Evolutionary conservation across 2,888 invertebrate genomes (phyloP).

Genomic region (Plebejus argus): DNA sequence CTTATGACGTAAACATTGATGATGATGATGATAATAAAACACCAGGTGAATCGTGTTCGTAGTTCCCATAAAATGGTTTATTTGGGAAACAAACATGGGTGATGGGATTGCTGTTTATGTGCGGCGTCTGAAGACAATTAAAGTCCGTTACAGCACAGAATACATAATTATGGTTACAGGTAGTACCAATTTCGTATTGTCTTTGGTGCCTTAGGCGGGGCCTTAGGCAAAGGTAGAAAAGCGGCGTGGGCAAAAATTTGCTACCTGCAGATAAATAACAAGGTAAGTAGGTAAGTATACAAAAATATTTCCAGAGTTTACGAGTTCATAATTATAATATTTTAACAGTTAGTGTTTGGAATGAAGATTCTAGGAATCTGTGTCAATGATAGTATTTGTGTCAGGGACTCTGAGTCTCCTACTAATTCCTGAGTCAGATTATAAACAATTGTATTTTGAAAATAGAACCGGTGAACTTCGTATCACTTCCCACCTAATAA

Average conservation of each 20-base stretch:
- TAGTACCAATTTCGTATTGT: background rate
- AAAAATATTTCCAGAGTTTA: background rate
- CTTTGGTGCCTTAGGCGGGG: background rate
- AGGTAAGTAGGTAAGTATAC: background rate
- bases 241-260: background rate
- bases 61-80: slow-evolving; percentile 7
- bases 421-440: background rate
- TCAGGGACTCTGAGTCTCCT: background rate
- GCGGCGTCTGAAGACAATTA: background rate
- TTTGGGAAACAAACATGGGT: slow-evolving; percentile 17
- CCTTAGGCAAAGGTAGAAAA: background rate
- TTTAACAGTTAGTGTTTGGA: background rate
- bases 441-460: background rate
- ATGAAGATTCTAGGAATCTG: background rate
- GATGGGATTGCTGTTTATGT: slow-evolving; percentile 7
- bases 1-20: background rate
- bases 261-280: background rate
- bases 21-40: background rate
- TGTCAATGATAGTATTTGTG: slow-evolving; percentile 14
- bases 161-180: too few species aligned
- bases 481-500: too few species aligned
- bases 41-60: slow-evolving; percentile 1
- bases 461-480: too few species aligned
- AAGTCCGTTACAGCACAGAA: too few species aligned
- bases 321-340: background rate